Conservation (phyloP, 2,113 vertebrate genomes). For the Panthera leo region DNA sequence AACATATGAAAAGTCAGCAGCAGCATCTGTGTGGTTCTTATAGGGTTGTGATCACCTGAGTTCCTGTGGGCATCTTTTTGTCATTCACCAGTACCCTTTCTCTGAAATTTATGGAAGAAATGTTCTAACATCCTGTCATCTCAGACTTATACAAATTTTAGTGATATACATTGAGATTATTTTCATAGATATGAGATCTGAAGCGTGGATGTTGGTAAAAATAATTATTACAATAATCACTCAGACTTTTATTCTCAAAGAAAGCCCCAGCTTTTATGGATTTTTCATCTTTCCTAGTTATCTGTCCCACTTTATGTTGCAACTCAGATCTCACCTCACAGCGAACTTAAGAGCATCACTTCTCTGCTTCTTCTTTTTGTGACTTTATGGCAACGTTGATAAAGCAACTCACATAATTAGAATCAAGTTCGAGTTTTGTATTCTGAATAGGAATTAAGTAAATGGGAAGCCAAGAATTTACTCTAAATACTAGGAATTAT, state of each 20-base stretch:
- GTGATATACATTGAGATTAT: neutral
- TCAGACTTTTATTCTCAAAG: neutral
- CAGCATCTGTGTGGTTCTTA: neutral
- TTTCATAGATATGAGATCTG: conserved; percentile 13
- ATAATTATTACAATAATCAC: neutral
- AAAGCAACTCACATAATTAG: neutral
- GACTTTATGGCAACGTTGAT: neutral
- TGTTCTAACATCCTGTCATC: neutral
- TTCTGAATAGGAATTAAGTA: neutral
- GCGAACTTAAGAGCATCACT: accelerated
- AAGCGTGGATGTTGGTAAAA: neutral
- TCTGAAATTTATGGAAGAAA: neutral
- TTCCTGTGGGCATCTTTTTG: neutral
- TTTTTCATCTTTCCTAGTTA: neutral
- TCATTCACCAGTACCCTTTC: neutral
- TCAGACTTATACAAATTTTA: neutral
- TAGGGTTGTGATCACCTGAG: neutral
- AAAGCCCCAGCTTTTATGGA: neutral
- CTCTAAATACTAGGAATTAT: neutral
- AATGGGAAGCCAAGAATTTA: conserved; percentile 3
- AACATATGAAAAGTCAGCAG: neutral
- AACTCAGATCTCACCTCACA: neutral
- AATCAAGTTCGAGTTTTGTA: neutral
- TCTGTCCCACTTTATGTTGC: neutral
- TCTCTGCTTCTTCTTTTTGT: neutral